phyloP scores from a whole-genome alignment of 2,797 vertebrate species.

The Channa striata region DNA sequence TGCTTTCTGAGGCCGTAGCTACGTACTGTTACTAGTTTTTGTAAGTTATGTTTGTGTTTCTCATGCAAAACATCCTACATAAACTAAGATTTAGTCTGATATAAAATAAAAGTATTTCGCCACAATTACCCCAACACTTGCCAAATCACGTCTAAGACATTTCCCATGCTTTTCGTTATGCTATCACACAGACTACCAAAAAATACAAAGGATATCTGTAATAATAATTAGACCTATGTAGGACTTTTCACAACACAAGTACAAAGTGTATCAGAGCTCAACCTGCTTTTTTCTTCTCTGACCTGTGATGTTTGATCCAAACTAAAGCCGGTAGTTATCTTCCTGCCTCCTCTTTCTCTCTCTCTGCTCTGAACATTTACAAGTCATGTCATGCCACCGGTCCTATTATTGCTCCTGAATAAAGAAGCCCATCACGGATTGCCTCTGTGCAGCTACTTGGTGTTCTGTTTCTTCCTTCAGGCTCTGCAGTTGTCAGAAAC shows the following conservation, averaged over 20 bases:
- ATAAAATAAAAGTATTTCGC: too few species aligned
- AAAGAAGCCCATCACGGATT: conserved; percentile 56
- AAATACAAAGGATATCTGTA: neutral
- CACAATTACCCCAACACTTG: too few species aligned
- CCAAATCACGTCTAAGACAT: too few species aligned
- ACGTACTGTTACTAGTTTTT: too few species aligned
- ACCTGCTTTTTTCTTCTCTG: conserved; percentile 42
- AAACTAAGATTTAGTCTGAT: too few species aligned
- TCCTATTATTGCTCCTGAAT: conserved; percentile 71
- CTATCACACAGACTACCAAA: too few species aligned
- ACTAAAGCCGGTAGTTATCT: conserved; percentile 69
- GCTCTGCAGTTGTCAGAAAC: conserved; percentile 62
- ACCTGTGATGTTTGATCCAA: conserved; percentile 66
- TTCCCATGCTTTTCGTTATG: too few species aligned
- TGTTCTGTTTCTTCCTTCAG: conserved; percentile 62
- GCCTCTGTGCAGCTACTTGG: conserved; percentile 42
- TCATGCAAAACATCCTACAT: too few species aligned
- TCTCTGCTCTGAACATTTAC: conserved; percentile 60
- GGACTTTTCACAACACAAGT: conserved; percentile 48
- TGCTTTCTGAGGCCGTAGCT: too few species aligned
- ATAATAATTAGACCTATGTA: conserved; percentile 13
- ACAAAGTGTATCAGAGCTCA: conserved; percentile 48
- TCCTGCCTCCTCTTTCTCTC: conserved; percentile 38
- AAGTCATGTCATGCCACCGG: conserved; percentile 73
- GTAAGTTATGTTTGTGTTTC: too few species aligned